Conservation (phyloP, 2,888 invertebrate species). For the Orthosia gracilis region DNA sequence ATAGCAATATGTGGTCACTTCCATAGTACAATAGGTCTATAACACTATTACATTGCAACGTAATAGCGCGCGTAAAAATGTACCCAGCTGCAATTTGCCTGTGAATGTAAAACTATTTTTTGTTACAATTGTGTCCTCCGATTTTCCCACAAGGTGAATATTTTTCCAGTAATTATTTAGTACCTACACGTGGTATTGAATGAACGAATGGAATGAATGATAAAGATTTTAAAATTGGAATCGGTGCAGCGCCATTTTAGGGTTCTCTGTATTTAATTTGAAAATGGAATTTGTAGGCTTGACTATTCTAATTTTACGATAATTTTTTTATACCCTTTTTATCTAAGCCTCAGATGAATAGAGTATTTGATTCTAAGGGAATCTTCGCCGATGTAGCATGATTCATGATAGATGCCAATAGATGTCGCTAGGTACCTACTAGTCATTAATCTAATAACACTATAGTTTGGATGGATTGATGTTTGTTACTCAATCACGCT, state of each 20-base stretch:
- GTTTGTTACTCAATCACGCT: no score
- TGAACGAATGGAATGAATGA: neutral
- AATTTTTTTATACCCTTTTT: neutral
- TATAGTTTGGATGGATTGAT: no score
- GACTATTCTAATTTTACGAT: neutral
- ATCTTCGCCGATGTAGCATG: neutral
- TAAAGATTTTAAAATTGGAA: neutral
- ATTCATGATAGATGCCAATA: constrained; percentile 15
- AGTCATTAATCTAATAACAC: neutral
- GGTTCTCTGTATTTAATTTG: neutral
- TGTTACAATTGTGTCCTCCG: constrained; percentile 23
- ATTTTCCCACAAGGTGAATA: constrained; percentile 15
- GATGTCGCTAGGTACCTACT: constrained; percentile 23
- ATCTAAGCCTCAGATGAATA: neutral
- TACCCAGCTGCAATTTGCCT: constrained; percentile 30
- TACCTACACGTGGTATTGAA: neutral
- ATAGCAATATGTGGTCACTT: constrained; percentile 26
- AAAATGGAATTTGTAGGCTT: neutral
- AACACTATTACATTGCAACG: neutral
- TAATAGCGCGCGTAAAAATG: constrained; percentile 25
- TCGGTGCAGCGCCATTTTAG: neutral
- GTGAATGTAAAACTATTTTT: constrained; percentile 35
- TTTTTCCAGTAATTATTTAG: constrained; percentile 10
- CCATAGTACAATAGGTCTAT: constrained; percentile 23
- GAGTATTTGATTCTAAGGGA: neutral